Evolutionary conservation across 2,797 vertebrate species (phyloP), one percentile per base, ranked within the genome.

Genomic region (Morelia viridis): DNA sequence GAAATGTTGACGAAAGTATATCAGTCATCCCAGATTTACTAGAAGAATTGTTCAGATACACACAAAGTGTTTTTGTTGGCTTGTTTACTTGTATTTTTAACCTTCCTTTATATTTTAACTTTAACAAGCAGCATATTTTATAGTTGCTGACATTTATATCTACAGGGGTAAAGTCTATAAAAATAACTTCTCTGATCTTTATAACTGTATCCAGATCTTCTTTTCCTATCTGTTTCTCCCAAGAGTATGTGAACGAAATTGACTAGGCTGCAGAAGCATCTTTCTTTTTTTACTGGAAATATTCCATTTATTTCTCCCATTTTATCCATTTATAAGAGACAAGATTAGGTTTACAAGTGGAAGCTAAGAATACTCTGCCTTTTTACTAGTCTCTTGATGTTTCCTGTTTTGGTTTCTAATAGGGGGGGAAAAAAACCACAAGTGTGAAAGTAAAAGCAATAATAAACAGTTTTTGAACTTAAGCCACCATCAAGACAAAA

Each of bases 91-190:
- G 57, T 0, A 85, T 57, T 57, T 94, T 84, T 88, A 93, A 57
- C 0, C 10, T 93, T 61, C 50, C 88, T 92, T 93, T 91, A 85
- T 9, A 80, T 1, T 89, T 87, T 92, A n/a, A 17, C 57, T 6
- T 31, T 60, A 92, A 92, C 89, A 88, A 92, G 91, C 88, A 71
- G 28, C 71, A 41, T 62, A 31, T 50, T 92, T 93, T 88, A 92
- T 88, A 90, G 91, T 88, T 88, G 76, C 57, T 93, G 91, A 68
- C 91, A 90, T 90, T 93, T 90, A 92, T 92, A 83, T 83, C 84
- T 87, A 58, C 61, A 90, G 41, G 41, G 35, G 57, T 88, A 85
- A 71, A 76, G 85, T 88, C 71, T 76, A 93, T 85, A 90, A 91
- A 90, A 89, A 85, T 60, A 88, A 85, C 71, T 92, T 88, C 56